Base-by-base conservation (phyloP, 1,140 invertebrate species). In the Phymastichus coffea region DNA sequence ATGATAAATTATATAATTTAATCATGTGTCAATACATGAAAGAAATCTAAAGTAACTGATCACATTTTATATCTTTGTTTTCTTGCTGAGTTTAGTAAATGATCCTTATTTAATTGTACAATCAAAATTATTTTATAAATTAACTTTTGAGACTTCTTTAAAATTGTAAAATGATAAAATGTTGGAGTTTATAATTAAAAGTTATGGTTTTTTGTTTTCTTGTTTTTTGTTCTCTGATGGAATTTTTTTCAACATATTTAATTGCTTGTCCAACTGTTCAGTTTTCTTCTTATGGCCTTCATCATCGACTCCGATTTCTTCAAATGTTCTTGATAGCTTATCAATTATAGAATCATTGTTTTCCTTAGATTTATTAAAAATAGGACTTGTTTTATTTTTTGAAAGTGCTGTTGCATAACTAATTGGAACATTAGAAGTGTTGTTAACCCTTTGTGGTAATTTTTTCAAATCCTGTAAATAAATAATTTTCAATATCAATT, bases 401-500 rank as follows among this genome's bases (percentile, higher is more conserved):
- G 22, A 6, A 1, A 56, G 3, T n/a, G 46, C 40, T 19, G 30
- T 28, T 48, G 55, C 44, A 40, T 57, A 57, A 12, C 55, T 57
- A 30, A 48, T 28, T 26, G 44, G 23, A n/a, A n/a, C 6, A 6
- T 33, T 33, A 33, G 28, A n/a, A n/a, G n/a, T n/a, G n/a, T n/a
- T n/a, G 28, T 33, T 33, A 7, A 33, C 6, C 6, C 12, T 7
- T 12, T 7, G 28, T 33, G 28, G 6, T 12, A 7, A 33, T 33
- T 7, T 33, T 33, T 33, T 33, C 28, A 33, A 12, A 33, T 7
- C 28, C 28, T 33, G 6, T 33, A 7, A 7, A 6, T 7, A 7
- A 33, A 33, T 6, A 33, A 7, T 33, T 33, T 7, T 33, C 28
- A 33, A 33, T 12, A 33, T n/a, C n/a, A n/a, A n/a, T n/a, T n/a